A percentile compares a stretch with the other conserved stretches of the same genome.
Conservation (phyloP, 2,888 invertebrate species). For the Urechis unicinctus region DNA sequence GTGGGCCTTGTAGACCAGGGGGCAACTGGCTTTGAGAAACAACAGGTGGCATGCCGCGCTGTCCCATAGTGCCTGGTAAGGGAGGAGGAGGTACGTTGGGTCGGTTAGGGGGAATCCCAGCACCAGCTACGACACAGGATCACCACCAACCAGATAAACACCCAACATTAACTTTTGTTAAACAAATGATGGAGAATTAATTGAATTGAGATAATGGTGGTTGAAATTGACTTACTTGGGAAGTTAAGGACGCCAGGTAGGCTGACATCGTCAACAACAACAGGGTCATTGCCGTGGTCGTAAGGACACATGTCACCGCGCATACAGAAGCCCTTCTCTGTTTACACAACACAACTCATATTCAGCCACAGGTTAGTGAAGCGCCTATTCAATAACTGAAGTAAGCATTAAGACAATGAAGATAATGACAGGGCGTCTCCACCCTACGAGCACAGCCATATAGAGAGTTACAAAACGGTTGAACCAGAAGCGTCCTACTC, state of each 20-base stretch:
- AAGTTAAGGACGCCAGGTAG: constrained; percentile 55
- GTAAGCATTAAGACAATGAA: too few species aligned
- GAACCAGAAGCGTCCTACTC: background rate
- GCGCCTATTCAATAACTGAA: too few species aligned
- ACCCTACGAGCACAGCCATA: background rate
- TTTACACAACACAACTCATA: background rate
- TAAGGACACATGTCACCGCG: constrained; percentile 92
- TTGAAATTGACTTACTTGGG: constrained; percentile 11
- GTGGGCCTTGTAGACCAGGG: too few species aligned
- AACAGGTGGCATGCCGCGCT: too few species aligned
- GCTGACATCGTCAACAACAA: constrained; percentile 82
- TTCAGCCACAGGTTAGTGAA: too few species aligned
- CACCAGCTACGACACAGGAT: background rate
- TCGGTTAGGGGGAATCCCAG: background rate
- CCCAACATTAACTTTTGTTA: too few species aligned
- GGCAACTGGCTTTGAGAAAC: too few species aligned
- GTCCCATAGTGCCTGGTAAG: too few species aligned
- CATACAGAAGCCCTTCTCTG: constrained; percentile 92
- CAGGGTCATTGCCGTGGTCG: constrained; percentile 94
- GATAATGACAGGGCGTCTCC: too few species aligned
- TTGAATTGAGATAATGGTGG: background rate
- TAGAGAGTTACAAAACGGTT: background rate
- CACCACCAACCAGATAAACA: too few species aligned
- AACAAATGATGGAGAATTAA: background rate
- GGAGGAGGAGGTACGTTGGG: background rate